Conservation (phyloP, 2,113 vertebrate genomes). For the Gila orcuttii region DNA sequence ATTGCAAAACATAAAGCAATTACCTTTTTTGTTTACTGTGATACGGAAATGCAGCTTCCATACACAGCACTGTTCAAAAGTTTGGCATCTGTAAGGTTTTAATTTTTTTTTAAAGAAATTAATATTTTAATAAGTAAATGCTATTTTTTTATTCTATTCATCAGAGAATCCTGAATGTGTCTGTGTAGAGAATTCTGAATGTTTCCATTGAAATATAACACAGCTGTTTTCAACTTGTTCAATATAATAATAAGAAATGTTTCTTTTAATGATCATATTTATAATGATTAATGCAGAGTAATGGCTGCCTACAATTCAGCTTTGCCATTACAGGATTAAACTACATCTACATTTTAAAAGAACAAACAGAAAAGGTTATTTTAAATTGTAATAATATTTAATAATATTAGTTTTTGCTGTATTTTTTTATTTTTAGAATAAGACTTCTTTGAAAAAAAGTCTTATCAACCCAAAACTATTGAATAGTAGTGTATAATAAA, state of each 20-base stretch:
- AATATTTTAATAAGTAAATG: not conserved
- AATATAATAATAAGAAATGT: too few species aligned
- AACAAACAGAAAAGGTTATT: not conserved
- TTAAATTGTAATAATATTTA: not conserved
- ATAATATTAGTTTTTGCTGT: not conserved
- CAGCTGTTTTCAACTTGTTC: too few species aligned
- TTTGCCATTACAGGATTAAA: too few species aligned
- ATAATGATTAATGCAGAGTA: too few species aligned
- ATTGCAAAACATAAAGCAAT: not conserved
- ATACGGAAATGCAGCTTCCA: not conserved
- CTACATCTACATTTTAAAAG: not conserved
- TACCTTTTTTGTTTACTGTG: not conserved
- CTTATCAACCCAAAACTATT: not conserved
- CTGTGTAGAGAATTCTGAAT: too few species aligned
- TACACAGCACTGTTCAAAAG: not conserved
- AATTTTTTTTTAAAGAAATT: not conserved
- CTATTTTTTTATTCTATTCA: too few species aligned
- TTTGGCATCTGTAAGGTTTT: not conserved
- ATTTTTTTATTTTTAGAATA: not conserved
- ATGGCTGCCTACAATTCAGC: too few species aligned
- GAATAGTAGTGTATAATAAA: not conserved
- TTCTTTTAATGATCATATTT: too few species aligned
- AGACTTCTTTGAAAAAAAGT: not conserved
- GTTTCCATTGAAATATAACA: too few species aligned
- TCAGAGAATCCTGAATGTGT: too few species aligned